These are phyloP conservation scores for Pammene fasciana DNA, from an alignment of 2,888 invertebrate species.

Conservation along the genomic window DNA sequence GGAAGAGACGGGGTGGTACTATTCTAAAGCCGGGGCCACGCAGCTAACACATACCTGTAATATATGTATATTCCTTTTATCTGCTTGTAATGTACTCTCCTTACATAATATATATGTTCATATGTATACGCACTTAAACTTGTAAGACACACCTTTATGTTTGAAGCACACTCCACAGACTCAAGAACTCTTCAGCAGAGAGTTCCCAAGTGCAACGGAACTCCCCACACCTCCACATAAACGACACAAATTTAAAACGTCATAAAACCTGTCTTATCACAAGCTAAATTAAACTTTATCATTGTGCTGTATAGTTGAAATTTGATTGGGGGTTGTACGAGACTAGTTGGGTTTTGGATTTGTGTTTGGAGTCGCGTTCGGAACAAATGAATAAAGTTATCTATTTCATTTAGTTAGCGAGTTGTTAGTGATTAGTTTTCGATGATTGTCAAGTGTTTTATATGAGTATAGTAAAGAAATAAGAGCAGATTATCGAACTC, in stretches of 20 bases:
- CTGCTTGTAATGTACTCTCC: neutral
- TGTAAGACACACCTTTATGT: slow-evolving; percentile 70
- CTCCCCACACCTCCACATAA: slow-evolving; percentile 13
- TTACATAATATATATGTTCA: slow-evolving; percentile 1
- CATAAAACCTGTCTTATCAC: too few relatives aligned
- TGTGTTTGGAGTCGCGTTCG: slow-evolving; percentile 32
- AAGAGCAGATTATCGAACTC: too few relatives aligned
- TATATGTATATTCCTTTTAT: neutral
- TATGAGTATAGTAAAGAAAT: neutral
- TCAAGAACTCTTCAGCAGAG: slow-evolving; percentile 21
- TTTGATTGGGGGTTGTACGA: neutral
- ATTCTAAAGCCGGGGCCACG: too few relatives aligned
- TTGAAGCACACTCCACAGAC: slow-evolving; percentile 48
- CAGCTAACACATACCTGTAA: too few relatives aligned
- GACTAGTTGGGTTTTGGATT: neutral
- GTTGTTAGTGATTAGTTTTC: slow-evolving; percentile 50
- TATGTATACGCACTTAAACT: slow-evolving; percentile 25
- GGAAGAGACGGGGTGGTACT: too few relatives aligned
- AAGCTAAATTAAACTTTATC: neutral
- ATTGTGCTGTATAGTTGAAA: neutral
- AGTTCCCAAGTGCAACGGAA: slow-evolving; percentile 12
- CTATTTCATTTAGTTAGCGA: slow-evolving; percentile 42
- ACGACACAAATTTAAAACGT: neutral
- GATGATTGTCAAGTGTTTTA: slow-evolving; percentile 12
- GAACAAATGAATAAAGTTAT: slow-evolving; percentile 30